phyloP scores from a whole-genome alignment of 2,888 invertebrate genomes.

The Toxonevra muliebris region DNA sequence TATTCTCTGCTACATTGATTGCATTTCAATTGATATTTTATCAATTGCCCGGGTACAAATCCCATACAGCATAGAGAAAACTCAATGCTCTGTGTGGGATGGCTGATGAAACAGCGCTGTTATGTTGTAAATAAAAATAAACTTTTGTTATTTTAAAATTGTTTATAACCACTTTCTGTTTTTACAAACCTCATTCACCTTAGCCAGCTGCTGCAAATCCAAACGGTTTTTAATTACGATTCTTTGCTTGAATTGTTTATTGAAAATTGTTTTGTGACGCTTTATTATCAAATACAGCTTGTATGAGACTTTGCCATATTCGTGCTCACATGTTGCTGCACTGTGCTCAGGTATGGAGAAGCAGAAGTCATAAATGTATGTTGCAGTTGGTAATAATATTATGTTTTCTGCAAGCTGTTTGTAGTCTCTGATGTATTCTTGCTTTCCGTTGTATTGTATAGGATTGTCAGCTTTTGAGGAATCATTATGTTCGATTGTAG shows the following conservation, averaged over 20 bases:
- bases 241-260: slow-evolving; percentile 44
- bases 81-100: too few species aligned
- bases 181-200: slow-evolving; percentile 19
- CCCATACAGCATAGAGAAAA: slow-evolving; percentile 34
- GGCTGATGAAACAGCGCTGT: too few species aligned
- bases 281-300: slow-evolving; percentile 41
- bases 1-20: not conserved
- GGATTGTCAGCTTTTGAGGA: slow-evolving; percentile 33
- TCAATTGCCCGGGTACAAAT: slow-evolving; percentile 49
- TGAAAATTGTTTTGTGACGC: slow-evolving; percentile 30
- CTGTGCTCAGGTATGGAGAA: slow-evolving; percentile 33
- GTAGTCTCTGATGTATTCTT: slow-evolving; percentile 7
- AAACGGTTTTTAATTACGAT: slow-evolving; percentile 43
- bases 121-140: too few species aligned
- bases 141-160: too few species aligned
- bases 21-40: slow-evolving; percentile 38
- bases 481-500: slow-evolving; percentile 49
- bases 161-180: not conserved
- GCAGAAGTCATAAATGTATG: slow-evolving; percentile 29
- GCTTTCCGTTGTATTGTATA: slow-evolving; percentile 34
- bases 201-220: slow-evolving; percentile 34
- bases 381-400: slow-evolving; percentile 26
- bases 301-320: slow-evolving; percentile 44
- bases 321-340: slow-evolving; percentile 35
- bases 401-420: not conserved